Percentiles rank a stretch among this genome's conserved stretches.
Evolutionary conservation across 2,888 invertebrate species (phyloP).

Genomic region (Mesochorus sp.): DNA sequence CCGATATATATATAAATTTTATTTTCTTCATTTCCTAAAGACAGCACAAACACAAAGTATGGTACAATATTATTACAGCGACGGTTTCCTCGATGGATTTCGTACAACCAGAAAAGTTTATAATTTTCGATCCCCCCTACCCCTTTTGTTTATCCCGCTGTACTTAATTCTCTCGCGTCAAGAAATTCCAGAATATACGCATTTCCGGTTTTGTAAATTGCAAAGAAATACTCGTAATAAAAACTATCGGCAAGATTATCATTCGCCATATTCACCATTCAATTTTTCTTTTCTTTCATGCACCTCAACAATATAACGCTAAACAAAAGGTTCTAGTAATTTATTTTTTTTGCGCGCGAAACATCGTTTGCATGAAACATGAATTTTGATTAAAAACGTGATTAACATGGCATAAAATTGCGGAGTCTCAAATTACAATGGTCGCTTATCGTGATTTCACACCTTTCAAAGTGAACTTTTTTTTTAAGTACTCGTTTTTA

Average conservation of each 20-base stretch:
- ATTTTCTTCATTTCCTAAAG: slow-evolving; percentile 70
- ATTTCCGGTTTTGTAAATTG: slow-evolving; percentile 26
- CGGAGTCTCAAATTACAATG: slow-evolving; percentile 11
- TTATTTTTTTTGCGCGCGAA: background rate
- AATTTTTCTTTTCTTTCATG: background rate
- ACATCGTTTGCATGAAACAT: slow-evolving; percentile 24
- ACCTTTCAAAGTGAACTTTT: background rate
- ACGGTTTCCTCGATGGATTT: slow-evolving; percentile 53
- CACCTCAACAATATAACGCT: background rate
- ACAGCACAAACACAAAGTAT: slow-evolving; percentile 78
- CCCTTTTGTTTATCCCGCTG: slow-evolving; percentile 10
- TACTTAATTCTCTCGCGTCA: slow-evolving; percentile 11
- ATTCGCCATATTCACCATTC: background rate
- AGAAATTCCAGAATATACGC: slow-evolving; percentile 21
- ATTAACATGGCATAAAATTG: background rate
- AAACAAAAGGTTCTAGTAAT: background rate
- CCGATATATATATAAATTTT: slow-evolving; percentile 61
- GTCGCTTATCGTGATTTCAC: slow-evolving; percentile 26
- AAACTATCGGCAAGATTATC: slow-evolving; percentile 57
- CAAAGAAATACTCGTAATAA: slow-evolving; percentile 47
- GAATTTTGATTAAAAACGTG: slow-evolving; percentile 35
- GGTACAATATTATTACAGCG: slow-evolving; percentile 75
- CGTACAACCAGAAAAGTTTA: slow-evolving; percentile 9
- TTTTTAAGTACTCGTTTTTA: slow-evolving; percentile 32
- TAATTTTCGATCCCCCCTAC: too few species aligned